These are phyloP conservation scores for Spizella passerina DNA, from an alignment of 2,797 vertebrate species.

Conservation along the genomic window DNA sequence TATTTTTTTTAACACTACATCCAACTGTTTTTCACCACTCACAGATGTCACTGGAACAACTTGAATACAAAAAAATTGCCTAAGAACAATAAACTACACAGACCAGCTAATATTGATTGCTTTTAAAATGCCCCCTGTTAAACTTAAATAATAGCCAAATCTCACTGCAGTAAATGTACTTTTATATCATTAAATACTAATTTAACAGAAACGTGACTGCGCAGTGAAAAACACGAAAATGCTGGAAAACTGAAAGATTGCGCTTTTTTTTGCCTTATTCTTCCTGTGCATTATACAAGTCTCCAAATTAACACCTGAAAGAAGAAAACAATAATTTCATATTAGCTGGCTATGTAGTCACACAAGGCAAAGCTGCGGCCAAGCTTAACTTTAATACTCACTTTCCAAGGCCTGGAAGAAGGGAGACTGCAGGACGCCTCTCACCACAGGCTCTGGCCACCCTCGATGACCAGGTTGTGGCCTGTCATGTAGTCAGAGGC, in stretches of 20 bases:
- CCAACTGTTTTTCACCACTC: conserved; percentile 35
- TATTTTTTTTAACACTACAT: conserved; percentile 52
- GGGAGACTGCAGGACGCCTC: neutral
- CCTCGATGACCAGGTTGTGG: conserved; percentile 92
- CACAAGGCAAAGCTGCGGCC: neutral
- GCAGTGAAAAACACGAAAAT: neutral
- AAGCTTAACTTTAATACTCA: neutral
- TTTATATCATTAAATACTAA: conserved; percentile 31
- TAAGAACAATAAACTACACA: neutral
- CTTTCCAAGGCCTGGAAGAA: neutral
- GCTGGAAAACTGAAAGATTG: neutral
- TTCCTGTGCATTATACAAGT: neutral
- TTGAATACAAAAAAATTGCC: conserved; percentile 4
- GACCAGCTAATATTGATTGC: conserved; percentile 18
- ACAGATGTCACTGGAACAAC: conserved; percentile 31
- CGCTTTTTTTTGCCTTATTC: neutral
- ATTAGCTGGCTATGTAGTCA: neutral
- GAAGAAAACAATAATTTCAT: neutral
- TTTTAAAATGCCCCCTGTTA: conserved; percentile 35
- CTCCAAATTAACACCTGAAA: neutral
- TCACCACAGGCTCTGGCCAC: conserved; percentile 89
- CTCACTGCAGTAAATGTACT: neutral
- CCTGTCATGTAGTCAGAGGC: conserved; percentile 89
- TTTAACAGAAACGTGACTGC: neutral
- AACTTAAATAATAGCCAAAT: conserved; percentile 43